Conservation (phyloP, 1,140 invertebrate genomes). For the Araneus ventricosus region DNA sequence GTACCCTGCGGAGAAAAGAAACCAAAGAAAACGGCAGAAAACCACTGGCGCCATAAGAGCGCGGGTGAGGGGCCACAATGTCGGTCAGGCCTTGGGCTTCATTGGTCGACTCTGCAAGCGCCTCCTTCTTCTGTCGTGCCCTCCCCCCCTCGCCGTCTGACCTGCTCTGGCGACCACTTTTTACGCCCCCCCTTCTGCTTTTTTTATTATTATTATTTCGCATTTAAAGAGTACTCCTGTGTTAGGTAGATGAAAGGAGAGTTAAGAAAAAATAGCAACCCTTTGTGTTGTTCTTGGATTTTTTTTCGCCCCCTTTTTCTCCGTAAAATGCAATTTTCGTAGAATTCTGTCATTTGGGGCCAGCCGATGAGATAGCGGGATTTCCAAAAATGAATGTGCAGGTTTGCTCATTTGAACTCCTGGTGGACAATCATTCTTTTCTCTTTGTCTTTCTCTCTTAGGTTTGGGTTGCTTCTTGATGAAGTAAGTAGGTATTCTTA, state of each 20-base stretch:
- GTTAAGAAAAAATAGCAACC: neutral
- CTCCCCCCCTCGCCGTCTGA: neutral
- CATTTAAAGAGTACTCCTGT: conserved; percentile 8
- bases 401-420: neutral
- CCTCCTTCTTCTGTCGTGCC: neutral
- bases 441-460: neutral
- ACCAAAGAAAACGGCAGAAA: conserved; percentile 24
- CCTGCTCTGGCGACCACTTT: neutral
- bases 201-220: neutral
- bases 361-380: neutral
- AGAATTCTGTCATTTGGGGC: neutral
- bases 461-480: too few relatives aligned
- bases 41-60: conserved; percentile 58
- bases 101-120: conserved; percentile 48
- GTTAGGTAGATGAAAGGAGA: conserved; percentile 11
- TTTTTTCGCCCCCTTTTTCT: neutral
- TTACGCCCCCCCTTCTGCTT: neutral
- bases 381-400: neutral
- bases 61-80: conserved; percentile 59
- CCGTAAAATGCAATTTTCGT: neutral
- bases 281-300: neutral
- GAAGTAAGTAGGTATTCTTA: too few relatives aligned
- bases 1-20: conserved; percentile 13
- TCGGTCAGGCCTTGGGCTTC: conserved; percentile 64
- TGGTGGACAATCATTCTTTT: neutral